phyloP scores from a whole-genome alignment of 2,797 vertebrate genomes.

The Tachyglossus aculeatus region DNA sequence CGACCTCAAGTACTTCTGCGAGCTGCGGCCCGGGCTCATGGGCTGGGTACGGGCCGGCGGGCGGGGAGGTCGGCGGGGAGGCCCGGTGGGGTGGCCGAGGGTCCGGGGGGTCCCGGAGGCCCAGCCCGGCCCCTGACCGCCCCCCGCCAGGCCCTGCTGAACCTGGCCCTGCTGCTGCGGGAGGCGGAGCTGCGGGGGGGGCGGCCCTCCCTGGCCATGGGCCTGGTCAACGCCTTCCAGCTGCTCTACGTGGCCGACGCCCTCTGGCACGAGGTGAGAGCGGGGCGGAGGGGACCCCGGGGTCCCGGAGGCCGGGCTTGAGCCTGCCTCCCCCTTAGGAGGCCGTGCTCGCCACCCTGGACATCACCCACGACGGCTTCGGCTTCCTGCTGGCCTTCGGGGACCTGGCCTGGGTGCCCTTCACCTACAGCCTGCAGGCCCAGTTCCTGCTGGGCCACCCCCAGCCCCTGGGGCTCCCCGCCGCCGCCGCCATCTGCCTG shows the following conservation, averaged over 20 bases:
- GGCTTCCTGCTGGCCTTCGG: slow-evolving; percentile 94
- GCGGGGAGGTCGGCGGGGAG: background rate
- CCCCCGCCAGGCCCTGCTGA: slow-evolving; percentile 82
- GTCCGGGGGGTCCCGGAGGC: background rate
- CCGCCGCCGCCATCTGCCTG: slow-evolving; percentile 73
- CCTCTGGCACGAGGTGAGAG: slow-evolving; percentile 88
- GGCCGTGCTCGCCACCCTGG: slow-evolving; percentile 90
- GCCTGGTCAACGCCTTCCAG: slow-evolving; percentile 88
- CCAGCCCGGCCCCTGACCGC: background rate
- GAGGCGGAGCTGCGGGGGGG: slow-evolving; percentile 83
- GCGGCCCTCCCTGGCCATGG: slow-evolving; percentile 86
- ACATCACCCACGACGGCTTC: slow-evolving; percentile 90
- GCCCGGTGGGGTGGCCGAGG: background rate
- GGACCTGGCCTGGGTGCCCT: slow-evolving; percentile 91
- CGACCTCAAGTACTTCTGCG: slow-evolving; percentile 92
- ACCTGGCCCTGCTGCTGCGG: slow-evolving; percentile 86
- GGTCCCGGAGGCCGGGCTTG: accelerated
- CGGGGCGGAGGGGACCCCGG: background rate
- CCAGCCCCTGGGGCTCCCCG: slow-evolving; percentile 71
- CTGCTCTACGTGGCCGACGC: slow-evolving; percentile 87
- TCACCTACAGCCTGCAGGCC: slow-evolving; percentile 88
- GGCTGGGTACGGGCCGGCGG: slow-evolving; percentile 83
- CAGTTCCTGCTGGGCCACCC: slow-evolving; percentile 87
- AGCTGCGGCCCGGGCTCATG: slow-evolving; percentile 89
- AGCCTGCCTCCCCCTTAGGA: slow-evolving; percentile 72